phyloP scores from a whole-genome alignment of 2,113 vertebrate genomes.

The Carlito syrichta region DNA sequence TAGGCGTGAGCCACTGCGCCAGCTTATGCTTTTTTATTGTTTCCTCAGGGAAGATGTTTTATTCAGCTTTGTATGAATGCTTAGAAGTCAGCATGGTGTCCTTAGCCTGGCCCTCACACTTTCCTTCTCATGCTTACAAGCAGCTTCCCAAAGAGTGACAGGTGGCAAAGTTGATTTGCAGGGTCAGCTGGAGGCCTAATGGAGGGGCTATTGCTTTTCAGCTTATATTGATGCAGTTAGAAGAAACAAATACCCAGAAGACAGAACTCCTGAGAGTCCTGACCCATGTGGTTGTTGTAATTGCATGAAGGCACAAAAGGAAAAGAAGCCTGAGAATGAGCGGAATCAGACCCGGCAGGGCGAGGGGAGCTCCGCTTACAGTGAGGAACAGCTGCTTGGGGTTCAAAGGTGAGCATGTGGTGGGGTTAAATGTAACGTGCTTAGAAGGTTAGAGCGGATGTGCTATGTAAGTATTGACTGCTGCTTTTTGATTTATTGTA shows the following conservation, averaged over 20 bases:
- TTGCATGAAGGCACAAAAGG: conserved; percentile 74
- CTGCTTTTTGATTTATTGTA: too few species aligned
- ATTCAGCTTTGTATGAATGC: conserved; percentile 8
- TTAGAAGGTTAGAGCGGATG: background rate
- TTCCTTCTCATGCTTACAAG: background rate
- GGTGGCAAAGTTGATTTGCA: conserved; percentile 4
- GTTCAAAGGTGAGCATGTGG: conserved; percentile 87
- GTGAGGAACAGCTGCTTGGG: conserved; percentile 92
- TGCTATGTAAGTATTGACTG: background rate
- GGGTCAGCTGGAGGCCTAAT: conserved; percentile 24
- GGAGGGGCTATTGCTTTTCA: conserved; percentile 64
- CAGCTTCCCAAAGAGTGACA: background rate
- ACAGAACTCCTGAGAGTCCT: conserved; percentile 78
- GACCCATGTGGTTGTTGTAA: conserved; percentile 78
- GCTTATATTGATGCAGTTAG: conserved; percentile 90
- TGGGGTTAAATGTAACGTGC: background rate
- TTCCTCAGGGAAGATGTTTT: conserved; percentile 22
- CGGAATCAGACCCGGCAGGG: conserved; percentile 57
- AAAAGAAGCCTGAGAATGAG: conserved; percentile 83
- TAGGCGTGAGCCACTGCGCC: too few species aligned
- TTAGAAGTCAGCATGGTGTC: conserved; percentile 1
- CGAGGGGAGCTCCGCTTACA: conserved; percentile 86
- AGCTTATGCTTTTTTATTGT: too few species aligned
- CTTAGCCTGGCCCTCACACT: background rate
- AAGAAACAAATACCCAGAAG: conserved; percentile 83